Evolutionary conservation across 2,888 invertebrate species (phyloP).

Genomic region (Eupithecia pulchellata): DNA sequence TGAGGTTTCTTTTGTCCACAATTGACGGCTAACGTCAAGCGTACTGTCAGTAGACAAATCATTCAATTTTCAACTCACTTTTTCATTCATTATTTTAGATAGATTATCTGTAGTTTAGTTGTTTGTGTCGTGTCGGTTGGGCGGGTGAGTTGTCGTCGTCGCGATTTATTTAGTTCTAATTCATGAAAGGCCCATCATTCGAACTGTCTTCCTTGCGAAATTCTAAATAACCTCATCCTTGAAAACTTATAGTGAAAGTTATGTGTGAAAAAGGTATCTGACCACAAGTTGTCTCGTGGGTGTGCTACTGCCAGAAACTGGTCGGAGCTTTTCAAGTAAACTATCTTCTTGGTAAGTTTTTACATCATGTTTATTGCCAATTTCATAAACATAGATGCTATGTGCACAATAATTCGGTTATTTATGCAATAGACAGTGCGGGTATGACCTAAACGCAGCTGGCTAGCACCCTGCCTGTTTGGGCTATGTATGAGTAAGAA

Average conservation of each 20-base stretch:
- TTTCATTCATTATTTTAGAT: not conserved
- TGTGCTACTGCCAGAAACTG: slow-evolving; percentile 52
- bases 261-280: slow-evolving; percentile 52
- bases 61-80: not conserved
- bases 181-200: slow-evolving; percentile 49
- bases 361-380: slow-evolving; percentile 25
- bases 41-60: not conserved
- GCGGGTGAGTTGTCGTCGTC: slow-evolving; percentile 49
- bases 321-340: slow-evolving; percentile 59
- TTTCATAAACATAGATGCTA: slow-evolving; percentile 5
- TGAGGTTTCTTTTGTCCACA: not conserved
- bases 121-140: slow-evolving; percentile 43
- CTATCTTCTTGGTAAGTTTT: slow-evolving; percentile 74
- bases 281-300: slow-evolving; percentile 57
- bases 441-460: not conserved
- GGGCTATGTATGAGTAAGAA: slow-evolving; percentile 26
- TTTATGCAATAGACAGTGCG: not conserved
- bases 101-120: slow-evolving; percentile 8
- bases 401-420: slow-evolving; percentile 1
- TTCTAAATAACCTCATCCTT: slow-evolving; percentile 41
- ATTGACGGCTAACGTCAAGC: not conserved
- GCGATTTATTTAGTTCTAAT: slow-evolving; percentile 52
- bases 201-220: slow-evolving; percentile 50
- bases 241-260: slow-evolving; percentile 51
- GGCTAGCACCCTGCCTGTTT: not conserved